Evolutionary conservation across 1,140 invertebrate genomes (phyloP), one percentile per base, ranked within the genome.

Genomic region (Aphaenogaster floridana): DNA sequence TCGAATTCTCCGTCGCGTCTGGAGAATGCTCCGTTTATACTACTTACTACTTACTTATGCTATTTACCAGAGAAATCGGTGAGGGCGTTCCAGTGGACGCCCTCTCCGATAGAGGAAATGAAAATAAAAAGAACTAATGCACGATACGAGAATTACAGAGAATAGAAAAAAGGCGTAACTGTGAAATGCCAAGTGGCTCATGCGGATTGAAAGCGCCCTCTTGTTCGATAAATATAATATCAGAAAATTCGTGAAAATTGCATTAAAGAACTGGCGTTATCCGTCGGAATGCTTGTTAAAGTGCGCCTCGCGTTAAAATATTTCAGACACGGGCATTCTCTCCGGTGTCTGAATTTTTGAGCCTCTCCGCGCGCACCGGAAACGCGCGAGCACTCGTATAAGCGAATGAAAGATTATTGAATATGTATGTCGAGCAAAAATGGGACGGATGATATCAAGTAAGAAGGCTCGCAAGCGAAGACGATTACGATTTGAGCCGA

Each of bases 381-480:
- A 88, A 66, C 17, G 64, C 61, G 76, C 57, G 50, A 57, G 57
- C 63, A 69, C 36, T 69, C 17, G 36, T 50, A 17, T 45, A 34
- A 52, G 5, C 57, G 85, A 88, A 90, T 88, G 89, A 90, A 90
- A 90, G 89, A 90, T 88, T 83, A 64, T 39, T 57, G 36, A 64
- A 78, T 63, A 21, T 57, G 52, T 68, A 42, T 0, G 13, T 5
- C 0, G 11, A 11, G 8, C 11, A 17, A 36, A 36, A 45, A 52
- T 17, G 7, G 36, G 34, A 34, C 6, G 4, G 7, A 11, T 17
- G n/a, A 36, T 17, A 57, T 21, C 52, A 36, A 28, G 50, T 34
- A 50, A 39, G 21, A 64, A 39, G 76, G 3, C 59, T n/a, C 17
- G 3, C 48, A 6, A 42, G 17, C 21, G 68, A 13, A 45, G 13